A percentile compares a stretch with the other conserved stretches of the same genome.
These are phyloP conservation scores for Boulengeromyrus knoepffleri DNA, from an alignment of 2,113 vertebrate species.

Conservation along the genomic window DNA sequence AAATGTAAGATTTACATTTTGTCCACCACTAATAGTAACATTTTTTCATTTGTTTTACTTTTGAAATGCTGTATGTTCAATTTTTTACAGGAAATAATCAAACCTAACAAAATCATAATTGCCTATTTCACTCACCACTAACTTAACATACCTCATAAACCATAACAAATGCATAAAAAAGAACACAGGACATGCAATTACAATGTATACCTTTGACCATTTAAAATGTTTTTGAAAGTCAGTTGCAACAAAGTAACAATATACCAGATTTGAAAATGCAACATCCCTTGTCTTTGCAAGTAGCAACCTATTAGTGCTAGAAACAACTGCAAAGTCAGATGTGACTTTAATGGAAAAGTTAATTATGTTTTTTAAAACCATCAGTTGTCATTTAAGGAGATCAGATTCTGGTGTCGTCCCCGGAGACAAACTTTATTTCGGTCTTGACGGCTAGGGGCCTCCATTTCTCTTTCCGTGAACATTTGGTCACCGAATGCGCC, in stretches of 20 bases:
- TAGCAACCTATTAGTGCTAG: constrained; percentile 46
- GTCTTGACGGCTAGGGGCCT: constrained; percentile 78
- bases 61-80: neutral
- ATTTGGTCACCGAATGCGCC: constrained; percentile 87
- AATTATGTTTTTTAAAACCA: constrained; percentile 95
- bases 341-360: constrained; percentile 91
- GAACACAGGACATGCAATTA: neutral
- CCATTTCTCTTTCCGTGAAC: constrained; percentile 76
- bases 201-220: neutral
- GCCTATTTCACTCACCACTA: neutral
- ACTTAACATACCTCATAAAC: neutral
- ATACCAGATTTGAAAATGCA: constrained; percentile 24
- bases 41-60: neutral
- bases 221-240: neutral
- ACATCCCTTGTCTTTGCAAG: constrained; percentile 35
- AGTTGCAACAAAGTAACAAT: neutral
- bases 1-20: neutral
- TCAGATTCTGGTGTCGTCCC: constrained; percentile 74
- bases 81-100: neutral
- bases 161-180: neutral
- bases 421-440: constrained; percentile 74
- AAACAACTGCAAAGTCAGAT: constrained; percentile 71
- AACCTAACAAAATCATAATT: neutral
- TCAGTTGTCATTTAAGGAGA: constrained; percentile 90
- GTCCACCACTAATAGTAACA: neutral